Conservation (phyloP, 2,113 vertebrate species). For the Oncorhynchus masou region DNA sequence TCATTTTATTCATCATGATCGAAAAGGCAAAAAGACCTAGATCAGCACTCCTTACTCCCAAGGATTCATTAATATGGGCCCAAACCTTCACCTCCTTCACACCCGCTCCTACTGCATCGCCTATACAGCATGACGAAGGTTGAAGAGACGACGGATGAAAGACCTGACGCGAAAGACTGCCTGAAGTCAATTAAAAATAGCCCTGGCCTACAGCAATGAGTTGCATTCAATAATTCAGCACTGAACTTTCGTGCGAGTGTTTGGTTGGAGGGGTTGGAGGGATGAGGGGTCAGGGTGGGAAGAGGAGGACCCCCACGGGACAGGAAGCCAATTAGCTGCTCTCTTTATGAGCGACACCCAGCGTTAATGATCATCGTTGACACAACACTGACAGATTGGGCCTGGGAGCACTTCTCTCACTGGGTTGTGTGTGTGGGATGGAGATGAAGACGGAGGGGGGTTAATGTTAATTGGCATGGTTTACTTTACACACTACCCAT, state of each 20-base stretch:
- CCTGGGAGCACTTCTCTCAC: slow-evolving; percentile 30
- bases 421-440: not conserved
- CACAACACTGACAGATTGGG: slow-evolving; percentile 34
- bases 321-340: slow-evolving; percentile 70
- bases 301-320: slow-evolving; percentile 54
- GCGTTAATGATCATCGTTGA: slow-evolving; percentile 31
- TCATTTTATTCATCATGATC: no score
- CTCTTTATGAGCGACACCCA: slow-evolving; percentile 51
- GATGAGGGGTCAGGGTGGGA: slow-evolving; percentile 1
- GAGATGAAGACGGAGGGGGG: not conserved
- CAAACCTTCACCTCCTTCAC: no score
- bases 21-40: no score
- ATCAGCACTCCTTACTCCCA: no score
- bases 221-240: slow-evolving; percentile 77
- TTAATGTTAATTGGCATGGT: slow-evolving; percentile 1
- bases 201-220: slow-evolving; percentile 58
- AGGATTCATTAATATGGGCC: no score
- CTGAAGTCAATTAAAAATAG: slow-evolving; percentile 26
- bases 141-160: slow-evolving; percentile 21
- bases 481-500: not conserved
- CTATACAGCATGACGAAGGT: not conserved
- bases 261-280: slow-evolving; percentile 6
- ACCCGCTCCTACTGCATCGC: no score
- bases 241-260: slow-evolving; percentile 74
- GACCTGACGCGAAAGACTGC: slow-evolving; percentile 27